A percentile compares a stretch with the other conserved stretches of the same genome.
Evolutionary conservation across 2,888 invertebrate genomes (phyloP).

Genomic region (Drosophila pullipes): DNA sequence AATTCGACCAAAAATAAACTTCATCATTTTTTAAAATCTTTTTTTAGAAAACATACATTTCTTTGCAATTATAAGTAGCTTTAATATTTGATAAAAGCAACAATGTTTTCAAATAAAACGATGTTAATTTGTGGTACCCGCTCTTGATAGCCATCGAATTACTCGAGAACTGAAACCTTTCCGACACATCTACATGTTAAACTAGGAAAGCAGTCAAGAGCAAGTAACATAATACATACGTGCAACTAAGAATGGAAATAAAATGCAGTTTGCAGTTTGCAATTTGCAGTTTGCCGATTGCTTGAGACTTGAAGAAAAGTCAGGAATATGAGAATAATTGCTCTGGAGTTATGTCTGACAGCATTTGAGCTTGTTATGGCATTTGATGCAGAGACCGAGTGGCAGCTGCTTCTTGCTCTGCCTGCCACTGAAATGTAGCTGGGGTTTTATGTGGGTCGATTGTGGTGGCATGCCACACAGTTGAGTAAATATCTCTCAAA

Average conservation of each 20-base stretch:
- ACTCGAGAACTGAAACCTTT: conserved; percentile 6
- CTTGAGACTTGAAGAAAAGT: conserved; percentile 37
- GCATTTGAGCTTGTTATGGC: conserved; percentile 46
- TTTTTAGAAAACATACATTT: neutral
- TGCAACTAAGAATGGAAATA: conserved; percentile 12
- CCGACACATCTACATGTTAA: neutral
- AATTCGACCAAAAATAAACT: neutral
- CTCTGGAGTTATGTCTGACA: conserved; percentile 62
- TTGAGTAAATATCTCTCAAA: conserved; percentile 21
- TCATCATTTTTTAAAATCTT: rapidly evolving
- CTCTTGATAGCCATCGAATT: neutral
- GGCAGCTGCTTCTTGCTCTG: neutral
- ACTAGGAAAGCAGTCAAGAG: neutral
- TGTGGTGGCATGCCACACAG: conserved; percentile 23
- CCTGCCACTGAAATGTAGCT: conserved; percentile 33
- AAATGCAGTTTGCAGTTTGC: conserved; percentile 45
- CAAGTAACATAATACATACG: neutral
- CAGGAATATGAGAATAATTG: conserved; percentile 59
- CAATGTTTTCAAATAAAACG: neutral
- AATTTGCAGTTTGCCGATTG: conserved; percentile 5
- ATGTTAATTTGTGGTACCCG: conserved; percentile 2
- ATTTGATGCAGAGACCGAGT: conserved; percentile 13
- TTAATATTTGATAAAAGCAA: neutral
- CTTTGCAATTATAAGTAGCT: neutral
- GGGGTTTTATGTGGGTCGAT: conserved; percentile 52